phyloP scores from a whole-genome alignment of 2,888 invertebrate genomes.

The Monoplex corrugatus region DNA sequence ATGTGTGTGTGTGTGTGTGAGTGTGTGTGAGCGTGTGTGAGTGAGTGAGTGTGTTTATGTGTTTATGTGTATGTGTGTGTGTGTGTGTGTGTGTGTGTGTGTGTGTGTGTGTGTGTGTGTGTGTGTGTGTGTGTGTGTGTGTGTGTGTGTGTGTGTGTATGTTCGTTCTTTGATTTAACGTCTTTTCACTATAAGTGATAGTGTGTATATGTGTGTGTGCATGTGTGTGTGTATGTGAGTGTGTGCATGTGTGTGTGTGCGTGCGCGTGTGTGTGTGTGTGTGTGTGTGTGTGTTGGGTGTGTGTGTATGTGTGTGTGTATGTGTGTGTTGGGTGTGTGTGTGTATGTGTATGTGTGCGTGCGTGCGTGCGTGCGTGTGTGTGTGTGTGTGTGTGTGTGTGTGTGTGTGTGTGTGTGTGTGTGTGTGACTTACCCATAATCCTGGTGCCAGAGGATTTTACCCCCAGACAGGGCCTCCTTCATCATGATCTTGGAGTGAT shows the following conservation, averaged over 20 bases:
- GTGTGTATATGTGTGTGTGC: no score
- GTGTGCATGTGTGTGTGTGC: background rate
- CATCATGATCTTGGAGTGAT: conserved; percentile 76
- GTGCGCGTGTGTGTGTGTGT: no score
- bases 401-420: background rate
- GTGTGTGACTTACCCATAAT: conserved; percentile 70
- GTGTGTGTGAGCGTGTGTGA: background rate
- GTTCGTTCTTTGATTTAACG: background rate
- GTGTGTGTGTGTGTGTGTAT: background rate
- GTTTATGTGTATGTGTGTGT: background rate
- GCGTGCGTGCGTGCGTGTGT: background rate
- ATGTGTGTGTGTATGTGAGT: background rate
- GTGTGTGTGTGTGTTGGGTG: no score
- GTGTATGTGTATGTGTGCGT: background rate
- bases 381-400: background rate
- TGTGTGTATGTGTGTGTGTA: background rate
- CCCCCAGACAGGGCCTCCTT: conserved; percentile 73
- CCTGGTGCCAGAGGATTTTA: conserved; percentile 76
- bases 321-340: no score
- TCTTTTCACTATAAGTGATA: background rate
- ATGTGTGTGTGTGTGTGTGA: background rate
- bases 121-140: conserved; percentile 1
- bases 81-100: no score
- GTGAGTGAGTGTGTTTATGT: background rate
- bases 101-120: background rate